These are phyloP conservation scores for Nanger granti DNA, from an alignment of 2,113 vertebrate species.

Conservation along the genomic window DNA sequence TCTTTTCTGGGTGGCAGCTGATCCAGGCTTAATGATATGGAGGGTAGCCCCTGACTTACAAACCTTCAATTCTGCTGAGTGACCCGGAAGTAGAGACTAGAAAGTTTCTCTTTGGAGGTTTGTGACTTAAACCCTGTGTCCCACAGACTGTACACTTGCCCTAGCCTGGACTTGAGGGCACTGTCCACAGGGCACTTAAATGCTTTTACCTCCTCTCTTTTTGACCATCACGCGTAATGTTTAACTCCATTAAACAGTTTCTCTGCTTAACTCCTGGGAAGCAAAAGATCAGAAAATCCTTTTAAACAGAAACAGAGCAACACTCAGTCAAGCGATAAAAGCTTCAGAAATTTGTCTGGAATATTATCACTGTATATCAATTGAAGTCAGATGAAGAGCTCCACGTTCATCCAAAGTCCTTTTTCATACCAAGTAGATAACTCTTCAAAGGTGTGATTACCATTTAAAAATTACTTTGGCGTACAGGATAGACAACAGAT, in stretches of 20 bases:
- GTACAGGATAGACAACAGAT: conserved; percentile 57
- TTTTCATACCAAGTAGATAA: conserved; percentile 65
- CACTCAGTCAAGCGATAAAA: conserved; percentile 52
- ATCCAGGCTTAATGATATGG: not conserved
- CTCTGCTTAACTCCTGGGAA: conserved; percentile 5
- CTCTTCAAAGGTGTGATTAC: conserved; percentile 75
- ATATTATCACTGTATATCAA: conserved; percentile 22
- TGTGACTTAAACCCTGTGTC: not conserved
- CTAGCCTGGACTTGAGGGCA: not conserved
- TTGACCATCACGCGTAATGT: not conserved
- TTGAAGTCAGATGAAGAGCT: conserved; percentile 53
- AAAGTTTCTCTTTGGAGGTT: not conserved
- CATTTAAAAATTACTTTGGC: conserved; percentile 67
- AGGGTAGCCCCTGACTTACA: not conserved
- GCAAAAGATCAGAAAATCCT: conserved; percentile 41
- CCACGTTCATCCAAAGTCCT: conserved; percentile 21
- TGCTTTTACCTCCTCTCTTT: conserved; percentile 16
- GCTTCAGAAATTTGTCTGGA: conserved; percentile 55
- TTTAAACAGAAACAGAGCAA: conserved; percentile 33
- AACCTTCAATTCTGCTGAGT: not conserved
- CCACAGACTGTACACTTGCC: not conserved
- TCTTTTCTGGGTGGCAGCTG: not conserved
- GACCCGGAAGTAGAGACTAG: no score
- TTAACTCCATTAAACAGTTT: not conserved
- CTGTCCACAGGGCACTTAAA: conserved; percentile 1